Evolutionary conservation across 2,797 vertebrate species (phyloP).

Genomic region (Aulostomus chinensis): DNA sequence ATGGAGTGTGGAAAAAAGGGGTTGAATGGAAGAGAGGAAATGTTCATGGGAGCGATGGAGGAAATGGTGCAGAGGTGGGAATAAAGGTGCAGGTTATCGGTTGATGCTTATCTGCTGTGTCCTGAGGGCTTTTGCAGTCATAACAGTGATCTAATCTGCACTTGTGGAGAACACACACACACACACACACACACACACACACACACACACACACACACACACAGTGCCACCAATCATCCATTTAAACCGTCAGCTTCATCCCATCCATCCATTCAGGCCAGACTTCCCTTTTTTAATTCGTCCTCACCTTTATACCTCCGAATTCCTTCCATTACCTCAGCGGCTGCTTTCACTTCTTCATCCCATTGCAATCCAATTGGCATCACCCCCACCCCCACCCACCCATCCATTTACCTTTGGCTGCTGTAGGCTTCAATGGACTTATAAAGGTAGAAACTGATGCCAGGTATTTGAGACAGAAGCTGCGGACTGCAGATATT

Average conservation of each 20-base stretch:
- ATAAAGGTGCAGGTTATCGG: conserved; percentile 69
- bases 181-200: conserved; percentile 29
- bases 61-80: conserved; percentile 57
- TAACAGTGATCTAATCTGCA: conserved; percentile 76
- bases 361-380: conserved; percentile 49
- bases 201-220: conserved; percentile 35
- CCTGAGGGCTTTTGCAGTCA: conserved; percentile 69
- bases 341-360: conserved; percentile 29
- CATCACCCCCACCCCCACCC: conserved; percentile 4
- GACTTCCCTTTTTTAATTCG: conserved; percentile 60
- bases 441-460: conserved; percentile 41
- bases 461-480: conserved; percentile 39
- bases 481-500: conserved; percentile 57
- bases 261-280: conserved; percentile 52
- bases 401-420: conserved; percentile 34
- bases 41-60: conserved; percentile 30
- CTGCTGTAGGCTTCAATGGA: conserved; percentile 44
- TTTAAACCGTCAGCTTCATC: conserved; percentile 61
- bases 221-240: conserved; percentile 65
- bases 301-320: conserved; percentile 37
- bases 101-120: conserved; percentile 69
- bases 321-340: conserved; percentile 47
- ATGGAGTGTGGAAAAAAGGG: conserved; percentile 5
- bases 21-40: conserved; percentile 40
- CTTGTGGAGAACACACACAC: no score